phyloP scores from a whole-genome alignment of 2,888 invertebrate genomes.

The Galeopsomyia nigrocyanea region DNA sequence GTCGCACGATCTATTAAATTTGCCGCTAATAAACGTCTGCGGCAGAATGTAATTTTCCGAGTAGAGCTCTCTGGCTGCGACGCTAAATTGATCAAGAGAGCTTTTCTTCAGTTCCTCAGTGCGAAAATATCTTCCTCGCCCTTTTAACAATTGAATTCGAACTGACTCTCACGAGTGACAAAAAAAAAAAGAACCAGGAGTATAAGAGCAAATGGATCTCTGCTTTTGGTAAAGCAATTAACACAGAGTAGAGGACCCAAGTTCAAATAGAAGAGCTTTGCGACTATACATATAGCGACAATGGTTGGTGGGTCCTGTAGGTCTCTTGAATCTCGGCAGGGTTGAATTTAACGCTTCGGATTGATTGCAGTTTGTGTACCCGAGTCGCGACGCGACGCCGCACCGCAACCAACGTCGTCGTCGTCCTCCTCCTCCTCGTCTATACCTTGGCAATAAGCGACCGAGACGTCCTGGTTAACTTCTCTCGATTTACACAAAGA shows the following conservation, averaged over 20 bases:
- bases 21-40: background rate
- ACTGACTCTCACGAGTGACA: background rate
- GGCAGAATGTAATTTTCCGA: background rate
- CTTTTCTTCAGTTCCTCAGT: too few species aligned
- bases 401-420: background rate
- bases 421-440: too few species aligned
- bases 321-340: constrained; percentile 29
- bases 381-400: constrained; percentile 40
- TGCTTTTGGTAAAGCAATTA: background rate
- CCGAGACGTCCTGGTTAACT: background rate
- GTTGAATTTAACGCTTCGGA: constrained; percentile 64
- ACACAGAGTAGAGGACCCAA: background rate
- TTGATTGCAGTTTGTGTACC: constrained; percentile 64
- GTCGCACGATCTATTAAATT: too few species aligned
- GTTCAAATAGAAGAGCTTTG: constrained; percentile 29
- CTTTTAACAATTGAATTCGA: too few species aligned
- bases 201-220: background rate
- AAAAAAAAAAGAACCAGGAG: constrained; percentile 3
- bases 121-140: too few species aligned
- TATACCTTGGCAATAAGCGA: constrained; percentile 13
- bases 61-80: constrained; percentile 3
- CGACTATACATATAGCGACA: background rate
- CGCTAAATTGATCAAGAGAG: too few species aligned
- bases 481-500: too few species aligned
- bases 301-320: constrained; percentile 3